phyloP scores from a whole-genome alignment of 2,797 vertebrate genomes.

The Rhodeus uyekii region DNA sequence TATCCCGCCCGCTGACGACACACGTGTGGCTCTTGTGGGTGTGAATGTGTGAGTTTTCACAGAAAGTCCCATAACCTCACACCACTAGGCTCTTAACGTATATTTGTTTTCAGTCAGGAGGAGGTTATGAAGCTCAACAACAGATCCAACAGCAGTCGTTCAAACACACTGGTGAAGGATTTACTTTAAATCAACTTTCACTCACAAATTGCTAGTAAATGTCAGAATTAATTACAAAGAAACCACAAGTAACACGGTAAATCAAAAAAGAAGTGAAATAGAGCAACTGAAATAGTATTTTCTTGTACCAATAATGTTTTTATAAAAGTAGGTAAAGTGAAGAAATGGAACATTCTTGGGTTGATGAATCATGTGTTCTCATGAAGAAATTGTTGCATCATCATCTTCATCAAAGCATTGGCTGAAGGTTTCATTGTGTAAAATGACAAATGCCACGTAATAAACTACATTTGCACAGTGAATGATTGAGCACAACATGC shows the following conservation, averaged over 20 bases:
- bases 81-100: background rate
- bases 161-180: background rate
- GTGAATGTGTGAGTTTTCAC: background rate
- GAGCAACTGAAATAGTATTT: background rate
- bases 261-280: background rate
- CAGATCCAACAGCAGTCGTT: too few species aligned
- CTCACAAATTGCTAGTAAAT: background rate
- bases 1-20: background rate
- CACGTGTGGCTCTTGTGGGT: constrained; percentile 2
- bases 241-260: background rate
- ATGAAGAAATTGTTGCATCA: background rate
- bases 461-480: background rate
- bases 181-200: background rate
- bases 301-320: too few species aligned
- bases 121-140: too few species aligned
- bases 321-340: too few species aligned
- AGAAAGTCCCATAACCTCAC: background rate
- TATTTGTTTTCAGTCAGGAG: too few species aligned
- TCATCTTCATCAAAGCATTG: background rate
- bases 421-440: background rate
- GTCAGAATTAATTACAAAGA: background rate
- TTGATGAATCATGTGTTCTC: background rate
- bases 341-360: background rate
- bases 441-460: background rate
- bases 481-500: background rate